These are phyloP conservation scores for Pteronura brasiliensis DNA, from an alignment of 2,113 vertebrate genomes.

Conservation along the genomic window DNA sequence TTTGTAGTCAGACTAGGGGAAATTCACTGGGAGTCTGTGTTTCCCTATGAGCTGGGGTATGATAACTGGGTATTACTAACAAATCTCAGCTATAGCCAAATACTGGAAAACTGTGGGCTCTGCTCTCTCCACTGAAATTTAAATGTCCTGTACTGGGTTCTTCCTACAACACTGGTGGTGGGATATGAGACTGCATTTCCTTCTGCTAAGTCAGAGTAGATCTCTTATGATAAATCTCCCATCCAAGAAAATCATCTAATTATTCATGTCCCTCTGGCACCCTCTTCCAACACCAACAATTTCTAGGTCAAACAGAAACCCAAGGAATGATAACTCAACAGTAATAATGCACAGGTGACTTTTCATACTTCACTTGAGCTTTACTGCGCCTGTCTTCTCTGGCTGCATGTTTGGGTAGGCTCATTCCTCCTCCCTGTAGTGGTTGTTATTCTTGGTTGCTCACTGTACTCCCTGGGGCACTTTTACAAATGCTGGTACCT, in stretches of 20 bases:
- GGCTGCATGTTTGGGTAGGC: neutral
- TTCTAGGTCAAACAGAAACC: neutral
- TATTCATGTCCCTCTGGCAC: neutral
- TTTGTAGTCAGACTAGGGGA: neutral
- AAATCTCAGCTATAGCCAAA: neutral
- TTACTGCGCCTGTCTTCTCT: neutral
- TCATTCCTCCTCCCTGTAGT: neutral
- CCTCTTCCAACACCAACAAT: neutral
- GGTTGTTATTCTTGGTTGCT: neutral
- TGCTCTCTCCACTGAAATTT: neutral
- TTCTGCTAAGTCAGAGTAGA: neutral
- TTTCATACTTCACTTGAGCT: too few relatives aligned
- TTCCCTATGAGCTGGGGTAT: neutral
- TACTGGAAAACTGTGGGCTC: accelerated
- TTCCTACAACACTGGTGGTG: neutral
- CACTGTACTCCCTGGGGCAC: neutral
- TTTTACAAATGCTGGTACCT: neutral
- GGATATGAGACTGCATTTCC: neutral
- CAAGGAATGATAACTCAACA: neutral
- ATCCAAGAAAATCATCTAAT: neutral
- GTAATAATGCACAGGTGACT: neutral
- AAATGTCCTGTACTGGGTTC: neutral
- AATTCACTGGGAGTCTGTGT: neutral
- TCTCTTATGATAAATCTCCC: neutral
- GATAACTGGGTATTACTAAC: neutral